Evolutionary conservation across 37 sponge, comb jelly and placozoan species (phyloP).

Genomic region (Chondrilla cf. caribensis): DNA sequence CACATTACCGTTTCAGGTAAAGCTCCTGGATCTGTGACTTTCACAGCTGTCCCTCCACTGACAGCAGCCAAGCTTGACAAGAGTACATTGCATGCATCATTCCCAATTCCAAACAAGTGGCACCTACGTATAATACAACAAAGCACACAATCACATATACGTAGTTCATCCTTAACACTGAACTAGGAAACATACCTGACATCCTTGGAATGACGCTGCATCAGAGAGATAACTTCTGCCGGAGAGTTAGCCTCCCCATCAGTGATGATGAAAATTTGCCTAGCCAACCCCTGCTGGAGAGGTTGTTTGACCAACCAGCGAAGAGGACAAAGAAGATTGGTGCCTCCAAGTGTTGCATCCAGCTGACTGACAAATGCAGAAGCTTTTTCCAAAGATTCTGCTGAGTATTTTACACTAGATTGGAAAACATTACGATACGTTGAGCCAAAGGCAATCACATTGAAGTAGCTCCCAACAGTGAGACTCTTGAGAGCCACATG

Average conservation of each 20-base stretch:
- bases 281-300: conserved; percentile 6
- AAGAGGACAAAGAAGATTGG: conserved; percentile 73
- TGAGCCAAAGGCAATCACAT: conserved; percentile 78
- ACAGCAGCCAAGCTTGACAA: conserved; percentile 54
- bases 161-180: not conserved
- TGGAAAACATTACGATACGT: conserved; percentile 51
- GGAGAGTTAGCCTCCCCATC: conserved; percentile 53
- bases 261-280: conserved; percentile 78
- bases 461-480: conserved; percentile 66
- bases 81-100: conserved; percentile 50
- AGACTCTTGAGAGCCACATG: conserved; percentile 69
- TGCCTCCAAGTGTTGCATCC: conserved; percentile 73
- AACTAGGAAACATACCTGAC: not conserved
- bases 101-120: conserved; percentile 75
- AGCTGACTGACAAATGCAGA: conserved; percentile 60
- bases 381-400: conserved; percentile 47
- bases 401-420: conserved; percentile 30
- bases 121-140: conserved; percentile 27
- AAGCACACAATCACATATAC: not conserved
- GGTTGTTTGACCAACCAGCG: conserved; percentile 53
- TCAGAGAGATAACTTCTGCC: not conserved
- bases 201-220: too few relatives aligned
- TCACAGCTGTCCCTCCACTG: conserved; percentile 22
- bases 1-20: not conserved
- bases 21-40: too few relatives aligned